A percentile compares a stretch with the other conserved stretches of the same genome.
phyloP scores from a whole-genome alignment of 2,113 vertebrate genomes.

The Acanthisitta chloris region DNA sequence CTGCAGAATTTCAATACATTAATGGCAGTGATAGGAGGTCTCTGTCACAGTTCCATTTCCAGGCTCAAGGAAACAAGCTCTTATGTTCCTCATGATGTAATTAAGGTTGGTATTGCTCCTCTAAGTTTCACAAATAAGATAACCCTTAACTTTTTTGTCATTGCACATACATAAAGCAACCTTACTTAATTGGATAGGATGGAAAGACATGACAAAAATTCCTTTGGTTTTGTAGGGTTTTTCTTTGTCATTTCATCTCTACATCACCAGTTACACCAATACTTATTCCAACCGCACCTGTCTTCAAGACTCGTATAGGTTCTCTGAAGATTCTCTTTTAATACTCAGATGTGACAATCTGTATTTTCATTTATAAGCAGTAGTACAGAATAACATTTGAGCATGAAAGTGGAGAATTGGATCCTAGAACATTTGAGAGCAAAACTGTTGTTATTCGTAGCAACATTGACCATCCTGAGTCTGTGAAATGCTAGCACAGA shows the following conservation, averaged over 20 bases:
- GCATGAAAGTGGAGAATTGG: neutral
- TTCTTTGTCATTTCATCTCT: neutral
- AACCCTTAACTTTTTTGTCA: neutral
- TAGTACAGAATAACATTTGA: neutral
- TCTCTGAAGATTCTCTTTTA: neutral
- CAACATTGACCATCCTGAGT: neutral
- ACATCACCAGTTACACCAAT: neutral
- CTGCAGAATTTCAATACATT: constrained; percentile 96
- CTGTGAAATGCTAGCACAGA: neutral
- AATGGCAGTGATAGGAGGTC: constrained; percentile 95
- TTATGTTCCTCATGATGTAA: constrained; percentile 87
- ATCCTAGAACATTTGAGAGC: neutral
- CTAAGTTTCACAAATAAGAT: neutral
- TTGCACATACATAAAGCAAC: neutral
- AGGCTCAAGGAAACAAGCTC: constrained; percentile 95
- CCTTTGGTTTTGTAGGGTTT: neutral
- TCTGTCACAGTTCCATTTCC: constrained; percentile 95
- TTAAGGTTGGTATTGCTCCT: constrained; percentile 81
- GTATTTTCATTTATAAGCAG: neutral
- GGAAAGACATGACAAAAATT: neutral
- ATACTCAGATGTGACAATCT: neutral
- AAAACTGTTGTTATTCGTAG: neutral
- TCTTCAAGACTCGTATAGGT: neutral
- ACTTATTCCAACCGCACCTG: neutral
- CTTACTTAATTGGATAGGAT: neutral